Evolutionary conservation across 2,888 invertebrate genomes (phyloP).

Genomic region (Lasioglossum figueresi): DNA sequence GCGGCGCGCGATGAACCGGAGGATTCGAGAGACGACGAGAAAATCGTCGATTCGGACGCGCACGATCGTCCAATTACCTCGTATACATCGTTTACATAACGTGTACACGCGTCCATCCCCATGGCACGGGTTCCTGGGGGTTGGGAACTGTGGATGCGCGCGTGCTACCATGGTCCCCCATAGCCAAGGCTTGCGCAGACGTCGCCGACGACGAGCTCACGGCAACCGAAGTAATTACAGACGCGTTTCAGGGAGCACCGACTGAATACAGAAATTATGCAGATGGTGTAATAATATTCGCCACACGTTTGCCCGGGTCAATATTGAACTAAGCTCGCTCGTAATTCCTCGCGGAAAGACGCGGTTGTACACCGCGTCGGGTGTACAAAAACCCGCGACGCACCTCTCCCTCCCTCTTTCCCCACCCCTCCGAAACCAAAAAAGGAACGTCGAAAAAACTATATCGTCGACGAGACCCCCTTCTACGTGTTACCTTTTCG

Average conservation of each 20-base stretch:
- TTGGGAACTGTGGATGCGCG: conserved; percentile 62
- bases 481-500: conserved; percentile 1
- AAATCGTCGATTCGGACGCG: conserved; percentile 66
- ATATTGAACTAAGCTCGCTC: conserved; percentile 80
- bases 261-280: conserved; percentile 82
- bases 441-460: not conserved
- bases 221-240: conserved; percentile 80
- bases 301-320: conserved; percentile 81
- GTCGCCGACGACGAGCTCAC: conserved; percentile 63
- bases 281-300: conserved; percentile 82
- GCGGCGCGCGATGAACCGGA: conserved; percentile 28
- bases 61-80: conserved; percentile 78
- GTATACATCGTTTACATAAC: conserved; percentile 78
- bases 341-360: conserved; percentile 74
- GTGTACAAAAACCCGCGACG: conserved; percentile 20
- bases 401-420: not conserved
- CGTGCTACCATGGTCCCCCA: conserved; percentile 61
- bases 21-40: conserved; percentile 36
- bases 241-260: conserved; percentile 80
- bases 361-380: conserved; percentile 29
- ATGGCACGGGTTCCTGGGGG: conserved; percentile 33
- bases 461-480: not conserved
- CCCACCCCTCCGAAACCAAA: not conserved
- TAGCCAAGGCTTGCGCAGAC: conserved; percentile 33
- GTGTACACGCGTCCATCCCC: conserved; percentile 59